Percentiles rank a stretch among this genome's conserved stretches.
Conservation (phyloP, 2,797 vertebrate species). For the Pteronotus mesoamericanus region DNA sequence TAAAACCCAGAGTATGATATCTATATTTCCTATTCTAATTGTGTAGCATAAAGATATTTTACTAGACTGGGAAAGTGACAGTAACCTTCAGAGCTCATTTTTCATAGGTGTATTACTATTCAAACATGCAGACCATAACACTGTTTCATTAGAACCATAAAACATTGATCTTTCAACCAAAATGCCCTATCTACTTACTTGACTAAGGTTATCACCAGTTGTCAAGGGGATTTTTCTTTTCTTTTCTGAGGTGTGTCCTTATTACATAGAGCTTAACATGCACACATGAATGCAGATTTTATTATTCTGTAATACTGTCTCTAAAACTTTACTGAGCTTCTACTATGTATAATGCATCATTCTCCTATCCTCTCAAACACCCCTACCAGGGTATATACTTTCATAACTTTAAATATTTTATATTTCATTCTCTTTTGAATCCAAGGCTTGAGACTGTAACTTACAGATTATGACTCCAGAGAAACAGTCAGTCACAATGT, state of each 20-base stretch:
- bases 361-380: neutral
- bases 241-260: conserved; percentile 40
- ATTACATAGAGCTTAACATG: neutral
- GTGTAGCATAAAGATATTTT: conserved; percentile 45
- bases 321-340: neutral
- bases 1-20: neutral
- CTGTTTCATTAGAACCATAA: conserved; percentile 43
- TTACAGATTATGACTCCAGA: conserved; percentile 46
- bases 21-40: conserved; percentile 32
- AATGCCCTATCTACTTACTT: conserved; percentile 24
- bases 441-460: neutral
- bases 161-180: conserved; percentile 43
- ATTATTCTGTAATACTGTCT: neutral
- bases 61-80: conserved; percentile 15
- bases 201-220: neutral
- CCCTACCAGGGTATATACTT: neutral
- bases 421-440: conserved; percentile 32
- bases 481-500: conserved; percentile 24
- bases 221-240: neutral
- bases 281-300: neutral
- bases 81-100: conserved; percentile 16
- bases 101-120: conserved; percentile 15
- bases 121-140: neutral
- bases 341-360: neutral
- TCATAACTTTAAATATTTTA: conserved; percentile 1